A percentile compares a stretch with the other conserved stretches of the same genome.
These are phyloP conservation scores for Dioctria rufipes DNA, from an alignment of 2,888 invertebrate genomes.

Conservation along the genomic window DNA sequence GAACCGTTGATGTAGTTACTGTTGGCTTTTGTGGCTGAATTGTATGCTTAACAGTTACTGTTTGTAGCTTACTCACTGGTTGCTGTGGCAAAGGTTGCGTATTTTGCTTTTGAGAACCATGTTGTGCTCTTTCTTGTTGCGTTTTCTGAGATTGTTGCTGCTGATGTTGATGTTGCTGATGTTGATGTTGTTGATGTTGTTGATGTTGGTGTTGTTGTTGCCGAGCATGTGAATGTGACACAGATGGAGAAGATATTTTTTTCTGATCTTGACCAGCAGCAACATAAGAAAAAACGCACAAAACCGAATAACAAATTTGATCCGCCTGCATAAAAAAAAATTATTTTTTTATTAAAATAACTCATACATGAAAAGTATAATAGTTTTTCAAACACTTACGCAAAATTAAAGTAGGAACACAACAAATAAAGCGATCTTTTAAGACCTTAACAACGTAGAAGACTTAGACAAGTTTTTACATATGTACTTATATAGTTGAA, in stretches of 20 bases:
- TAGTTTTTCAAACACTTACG: slow-evolving; percentile 30
- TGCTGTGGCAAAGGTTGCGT: slow-evolving; percentile 62
- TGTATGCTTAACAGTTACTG: slow-evolving; percentile 68
- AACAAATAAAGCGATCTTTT: slow-evolving; percentile 62
- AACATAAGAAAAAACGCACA: slow-evolving; percentile 99
- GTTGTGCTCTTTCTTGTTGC: slow-evolving; percentile 37
- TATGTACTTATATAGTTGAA: slow-evolving; percentile 41
- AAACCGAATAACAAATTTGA: slow-evolving; percentile 98
- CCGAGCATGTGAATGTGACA: slow-evolving; percentile 67
- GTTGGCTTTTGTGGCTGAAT: slow-evolving; percentile 69
- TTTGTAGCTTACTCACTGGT: slow-evolving; percentile 63
- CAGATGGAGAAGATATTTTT: slow-evolving; percentile 67
- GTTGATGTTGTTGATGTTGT: slow-evolving; percentile 60
- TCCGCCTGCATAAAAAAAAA: slow-evolving; percentile 85
- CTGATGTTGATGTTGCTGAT: slow-evolving; percentile 22
- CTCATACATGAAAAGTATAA: not conserved
- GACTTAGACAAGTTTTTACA: slow-evolving; percentile 15
- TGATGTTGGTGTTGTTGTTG: slow-evolving; percentile 57
- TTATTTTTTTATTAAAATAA: not conserved
- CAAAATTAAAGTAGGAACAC: slow-evolving; percentile 57
- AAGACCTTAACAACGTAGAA: slow-evolving; percentile 59
- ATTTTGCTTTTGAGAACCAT: not conserved
- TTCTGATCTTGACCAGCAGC: slow-evolving; percentile 91
- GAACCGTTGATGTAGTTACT: slow-evolving; percentile 69
- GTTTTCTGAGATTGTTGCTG: slow-evolving; percentile 35